Percentiles rank a stretch among this genome's conserved stretches.
Evolutionary conservation across 2,888 invertebrate species (phyloP).

Genomic region (Andrena camellia): DNA sequence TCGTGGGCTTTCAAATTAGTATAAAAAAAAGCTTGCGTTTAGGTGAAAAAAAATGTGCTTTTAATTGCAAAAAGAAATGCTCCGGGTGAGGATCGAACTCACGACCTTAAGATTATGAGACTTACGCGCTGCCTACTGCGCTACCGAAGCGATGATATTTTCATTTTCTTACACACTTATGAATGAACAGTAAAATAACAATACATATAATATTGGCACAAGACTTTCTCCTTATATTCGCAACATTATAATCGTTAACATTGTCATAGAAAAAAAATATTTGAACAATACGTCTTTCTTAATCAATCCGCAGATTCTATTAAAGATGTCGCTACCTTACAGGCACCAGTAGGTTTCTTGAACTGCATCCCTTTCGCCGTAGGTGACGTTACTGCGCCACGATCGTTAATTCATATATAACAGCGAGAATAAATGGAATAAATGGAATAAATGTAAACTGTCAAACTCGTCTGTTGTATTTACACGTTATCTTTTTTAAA

Average conservation of each 20-base stretch:
- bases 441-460: constrained; percentile 41
- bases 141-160: constrained; percentile 74
- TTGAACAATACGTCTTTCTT: background rate
- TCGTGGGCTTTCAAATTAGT: too few species aligned
- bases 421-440: constrained; percentile 4
- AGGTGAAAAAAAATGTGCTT: background rate
- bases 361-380: constrained; percentile 2
- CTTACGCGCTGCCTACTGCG: constrained; percentile 84
- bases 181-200: background rate
- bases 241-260: background rate
- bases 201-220: background rate
- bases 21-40: background rate
- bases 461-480: constrained; percentile 21
- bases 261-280: background rate
- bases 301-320: background rate
- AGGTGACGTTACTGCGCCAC: background rate
- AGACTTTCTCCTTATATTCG: background rate
- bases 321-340: constrained; percentile 42
- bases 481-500: background rate
- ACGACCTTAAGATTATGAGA: constrained; percentile 91
- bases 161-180: accelerated
- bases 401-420: constrained; percentile 46
- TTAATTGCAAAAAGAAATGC: constrained; percentile 85
- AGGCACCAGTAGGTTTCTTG: constrained; percentile 2
- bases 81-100: constrained; percentile 98